These are phyloP conservation scores for Megaceryle maxima DNA, from an alignment of 2,113 vertebrate species.

Conservation along the genomic window DNA sequence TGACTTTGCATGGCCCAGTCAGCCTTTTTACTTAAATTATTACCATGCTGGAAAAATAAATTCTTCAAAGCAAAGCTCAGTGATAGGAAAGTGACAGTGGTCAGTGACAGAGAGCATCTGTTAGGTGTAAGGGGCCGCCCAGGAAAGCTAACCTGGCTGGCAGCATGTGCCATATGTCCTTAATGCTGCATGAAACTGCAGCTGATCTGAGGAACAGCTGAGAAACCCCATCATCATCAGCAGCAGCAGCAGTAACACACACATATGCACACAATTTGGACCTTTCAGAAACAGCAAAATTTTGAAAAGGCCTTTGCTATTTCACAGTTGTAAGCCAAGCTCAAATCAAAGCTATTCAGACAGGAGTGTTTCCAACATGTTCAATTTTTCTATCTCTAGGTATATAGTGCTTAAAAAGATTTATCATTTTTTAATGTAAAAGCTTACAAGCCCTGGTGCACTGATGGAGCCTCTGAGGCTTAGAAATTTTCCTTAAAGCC, in stretches of 20 bases:
- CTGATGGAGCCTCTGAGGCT: background rate
- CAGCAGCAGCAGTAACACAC: background rate
- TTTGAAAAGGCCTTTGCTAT: background rate
- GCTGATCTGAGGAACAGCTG: background rate
- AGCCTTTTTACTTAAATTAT: background rate
- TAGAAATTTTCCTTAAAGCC: background rate
- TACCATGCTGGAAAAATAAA: background rate
- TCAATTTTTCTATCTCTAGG: background rate
- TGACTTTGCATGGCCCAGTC: background rate
- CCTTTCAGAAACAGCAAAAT: accelerated
- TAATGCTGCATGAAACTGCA: background rate
- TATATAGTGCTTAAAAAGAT: background rate
- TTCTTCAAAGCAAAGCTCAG: background rate
- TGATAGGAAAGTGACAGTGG: background rate
- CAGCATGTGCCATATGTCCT: background rate
- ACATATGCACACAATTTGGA: background rate
- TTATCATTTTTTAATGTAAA: background rate
- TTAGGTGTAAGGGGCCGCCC: too few relatives aligned
- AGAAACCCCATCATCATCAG: background rate
- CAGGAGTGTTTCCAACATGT: background rate
- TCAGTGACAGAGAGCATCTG: too few relatives aligned
- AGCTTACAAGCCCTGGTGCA: background rate
- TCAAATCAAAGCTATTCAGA: background rate
- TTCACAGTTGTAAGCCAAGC: background rate
- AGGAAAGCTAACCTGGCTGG: background rate